A percentile compares a stretch with the other conserved stretches of the same genome.
phyloP scores from a whole-genome alignment of 2,797 vertebrate species.

The Muscicapa striata region DNA sequence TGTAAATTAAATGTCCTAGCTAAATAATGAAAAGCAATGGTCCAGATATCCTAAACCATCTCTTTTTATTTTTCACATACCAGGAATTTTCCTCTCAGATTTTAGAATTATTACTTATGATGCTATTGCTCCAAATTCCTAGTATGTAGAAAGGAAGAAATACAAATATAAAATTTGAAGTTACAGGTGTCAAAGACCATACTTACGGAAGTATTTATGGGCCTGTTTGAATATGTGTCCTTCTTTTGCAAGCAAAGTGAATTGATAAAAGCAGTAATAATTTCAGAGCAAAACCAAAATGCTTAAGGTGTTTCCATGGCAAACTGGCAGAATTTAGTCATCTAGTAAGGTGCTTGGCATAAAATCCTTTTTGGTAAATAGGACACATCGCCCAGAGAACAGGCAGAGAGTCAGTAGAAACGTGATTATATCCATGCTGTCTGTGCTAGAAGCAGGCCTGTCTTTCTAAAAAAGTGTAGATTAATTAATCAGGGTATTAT shows the following conservation, averaged over 20 bases:
- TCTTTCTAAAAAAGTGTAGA: neutral
- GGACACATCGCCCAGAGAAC: neutral
- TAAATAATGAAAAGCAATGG: neutral
- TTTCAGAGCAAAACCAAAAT: neutral
- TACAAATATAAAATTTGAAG: neutral
- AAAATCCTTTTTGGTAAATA: neutral
- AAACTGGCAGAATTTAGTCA: neutral
- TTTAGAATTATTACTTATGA: neutral
- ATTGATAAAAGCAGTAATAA: neutral
- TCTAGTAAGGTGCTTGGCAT: neutral
- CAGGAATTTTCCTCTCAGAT: fast-evolving
- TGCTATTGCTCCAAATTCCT: neutral
- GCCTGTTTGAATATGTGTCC: neutral
- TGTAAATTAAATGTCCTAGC: neutral
- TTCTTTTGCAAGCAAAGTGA: neutral
- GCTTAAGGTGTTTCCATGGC: neutral
- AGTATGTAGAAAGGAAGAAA: neutral
- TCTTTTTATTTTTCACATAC: neutral
- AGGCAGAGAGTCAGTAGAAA: neutral
- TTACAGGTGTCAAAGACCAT: neutral
- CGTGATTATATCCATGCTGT: fast-evolving
- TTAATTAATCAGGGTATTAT: too few relatives aligned
- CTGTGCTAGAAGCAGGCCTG: neutral
- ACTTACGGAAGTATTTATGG: neutral
- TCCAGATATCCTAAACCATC: neutral